A percentile compares a stretch with the other conserved stretches of the same genome.
Conservation (phyloP, 2,888 invertebrate genomes). For the Folsomia candida region DNA sequence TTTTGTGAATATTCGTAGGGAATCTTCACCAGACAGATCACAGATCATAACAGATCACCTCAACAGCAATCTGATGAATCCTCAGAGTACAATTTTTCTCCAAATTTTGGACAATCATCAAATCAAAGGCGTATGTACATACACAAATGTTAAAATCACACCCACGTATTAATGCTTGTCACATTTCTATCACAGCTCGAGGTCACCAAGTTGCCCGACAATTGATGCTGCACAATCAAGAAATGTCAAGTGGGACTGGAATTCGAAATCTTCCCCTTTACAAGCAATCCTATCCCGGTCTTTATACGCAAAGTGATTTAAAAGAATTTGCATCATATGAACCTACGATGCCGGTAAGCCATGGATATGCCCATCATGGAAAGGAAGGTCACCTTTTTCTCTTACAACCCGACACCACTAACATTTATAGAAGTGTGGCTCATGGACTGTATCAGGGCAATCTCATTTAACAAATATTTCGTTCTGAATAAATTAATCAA, state of each 20-base stretch:
- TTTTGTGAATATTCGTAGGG: too few species aligned
- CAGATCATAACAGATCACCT: too few species aligned
- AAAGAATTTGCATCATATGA: slow-evolving; percentile 25
- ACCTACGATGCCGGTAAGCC: slow-evolving; percentile 25
- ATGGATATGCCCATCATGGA: slow-evolving; percentile 24
- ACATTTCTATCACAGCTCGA: too few species aligned
- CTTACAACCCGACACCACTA: not conserved
- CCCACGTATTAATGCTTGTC: too few species aligned
- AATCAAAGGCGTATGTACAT: too few species aligned
- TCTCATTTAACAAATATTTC: not conserved
- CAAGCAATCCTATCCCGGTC: slow-evolving; percentile 33
- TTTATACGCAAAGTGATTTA: slow-evolving; percentile 30
- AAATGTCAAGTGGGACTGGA: not conserved
- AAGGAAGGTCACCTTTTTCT: slow-evolving; percentile 12
- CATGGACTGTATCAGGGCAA: not conserved
- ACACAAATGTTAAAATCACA: too few species aligned
- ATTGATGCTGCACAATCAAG: slow-evolving; percentile 9
- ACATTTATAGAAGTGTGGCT: not conserved
- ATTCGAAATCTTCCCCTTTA: slow-evolving; percentile 19
- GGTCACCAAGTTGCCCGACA: slow-evolving; percentile 1
- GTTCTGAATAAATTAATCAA: too few species aligned
- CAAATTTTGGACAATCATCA: too few species aligned
- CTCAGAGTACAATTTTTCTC: too few species aligned
- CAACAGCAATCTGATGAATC: too few species aligned
- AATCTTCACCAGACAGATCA: too few species aligned